Evolutionary conservation across 2,888 invertebrate species (phyloP).

Genomic region (Drosophila kanekoi): DNA sequence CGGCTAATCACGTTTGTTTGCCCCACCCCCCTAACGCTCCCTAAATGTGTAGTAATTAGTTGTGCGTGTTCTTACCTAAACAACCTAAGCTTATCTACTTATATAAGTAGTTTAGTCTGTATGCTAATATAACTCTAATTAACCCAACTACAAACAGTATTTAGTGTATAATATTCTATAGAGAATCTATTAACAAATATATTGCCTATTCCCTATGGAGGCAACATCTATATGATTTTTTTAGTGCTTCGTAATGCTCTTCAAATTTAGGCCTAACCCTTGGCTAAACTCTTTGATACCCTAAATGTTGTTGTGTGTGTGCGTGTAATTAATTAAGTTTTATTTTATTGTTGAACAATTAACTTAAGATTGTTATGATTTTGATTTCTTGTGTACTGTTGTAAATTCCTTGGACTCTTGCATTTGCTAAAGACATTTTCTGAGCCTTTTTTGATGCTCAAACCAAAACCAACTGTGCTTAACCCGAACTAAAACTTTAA

Average conservation of each 20-base stretch:
- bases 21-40: conserved; percentile 13
- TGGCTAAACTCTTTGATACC: conserved; percentile 22
- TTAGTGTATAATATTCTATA: conserved; percentile 6
- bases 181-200: conserved; percentile 6
- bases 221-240: conserved; percentile 7
- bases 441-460: conserved; percentile 28
- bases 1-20: conserved; percentile 42
- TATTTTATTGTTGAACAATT: conserved; percentile 19
- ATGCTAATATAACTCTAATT: conserved; percentile 24
- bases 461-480: conserved; percentile 54
- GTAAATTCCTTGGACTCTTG: conserved; percentile 28
- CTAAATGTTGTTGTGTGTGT: conserved; percentile 37
- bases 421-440: conserved; percentile 48
- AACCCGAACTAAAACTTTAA: conserved; percentile 34
- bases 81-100: conserved; percentile 38
- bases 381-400: conserved; percentile 19
- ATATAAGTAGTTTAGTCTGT: conserved; percentile 44
- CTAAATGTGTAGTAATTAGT: conserved; percentile 71
- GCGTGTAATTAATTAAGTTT: conserved; percentile 36
- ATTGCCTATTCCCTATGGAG: neutral
- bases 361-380: conserved; percentile 12
- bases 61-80: conserved; percentile 28
- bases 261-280: conserved; percentile 4
- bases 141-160: conserved; percentile 7
- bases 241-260: conserved; percentile 1